phyloP scores from a whole-genome alignment of 2,113 vertebrate species.

The Bungarus multicinctus region DNA sequence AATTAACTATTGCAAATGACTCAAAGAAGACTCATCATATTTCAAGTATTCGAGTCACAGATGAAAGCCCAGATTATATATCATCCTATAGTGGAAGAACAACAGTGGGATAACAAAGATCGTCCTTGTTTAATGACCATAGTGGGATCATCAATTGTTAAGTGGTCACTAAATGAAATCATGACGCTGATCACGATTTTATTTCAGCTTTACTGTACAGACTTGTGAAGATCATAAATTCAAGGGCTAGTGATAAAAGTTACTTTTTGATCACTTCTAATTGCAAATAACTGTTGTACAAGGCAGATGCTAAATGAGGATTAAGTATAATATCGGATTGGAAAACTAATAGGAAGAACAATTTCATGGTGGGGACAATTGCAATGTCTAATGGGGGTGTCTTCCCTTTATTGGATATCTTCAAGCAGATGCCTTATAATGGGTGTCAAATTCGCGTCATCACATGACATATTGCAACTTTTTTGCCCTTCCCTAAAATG shows the following conservation, averaged over 20 bases:
- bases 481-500: too few species aligned
- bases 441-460: too few species aligned
- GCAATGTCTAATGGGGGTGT: too few species aligned
- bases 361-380: neutral
- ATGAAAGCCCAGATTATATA: neutral
- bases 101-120: neutral
- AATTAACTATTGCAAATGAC: neutral
- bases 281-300: neutral
- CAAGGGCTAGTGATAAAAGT: neutral
- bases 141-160: neutral
- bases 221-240: neutral
- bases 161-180: neutral
- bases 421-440: neutral
- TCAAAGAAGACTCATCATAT: neutral
- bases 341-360: neutral
- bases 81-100: neutral
- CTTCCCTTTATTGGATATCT: neutral
- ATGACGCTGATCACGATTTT: neutral
- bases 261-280: neutral
- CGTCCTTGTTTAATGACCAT: neutral
- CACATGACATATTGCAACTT: too few species aligned
- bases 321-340: neutral
- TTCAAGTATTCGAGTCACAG: neutral
- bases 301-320: neutral
- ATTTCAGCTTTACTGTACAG: neutral